Evolutionary conservation across 2,888 invertebrate genomes (phyloP).

Genomic region (Mactromeris polynyma): DNA sequence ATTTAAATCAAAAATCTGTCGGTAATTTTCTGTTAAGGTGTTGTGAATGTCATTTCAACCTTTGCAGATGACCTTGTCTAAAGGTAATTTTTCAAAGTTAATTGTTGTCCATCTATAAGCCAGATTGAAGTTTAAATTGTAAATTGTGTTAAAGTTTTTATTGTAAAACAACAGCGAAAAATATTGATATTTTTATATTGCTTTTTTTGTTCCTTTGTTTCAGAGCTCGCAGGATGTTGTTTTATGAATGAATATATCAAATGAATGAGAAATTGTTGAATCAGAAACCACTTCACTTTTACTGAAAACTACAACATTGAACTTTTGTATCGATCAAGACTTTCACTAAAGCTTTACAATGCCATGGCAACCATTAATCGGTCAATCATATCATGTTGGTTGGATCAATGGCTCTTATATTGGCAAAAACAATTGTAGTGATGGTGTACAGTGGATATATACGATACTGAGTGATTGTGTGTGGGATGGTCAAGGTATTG

Average conservation of each 20-base stretch:
- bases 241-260: not conserved
- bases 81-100: too few relatives aligned
- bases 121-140: too few relatives aligned
- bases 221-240: not conserved
- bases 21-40: too few relatives aligned
- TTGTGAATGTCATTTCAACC: too few relatives aligned
- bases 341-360: conserved; percentile 13
- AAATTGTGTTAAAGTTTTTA: too few relatives aligned
- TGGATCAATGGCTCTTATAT: conserved; percentile 3
- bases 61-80: too few relatives aligned
- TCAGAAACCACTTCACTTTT: not conserved
- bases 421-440: conserved; percentile 70
- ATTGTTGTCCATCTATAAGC: too few relatives aligned
- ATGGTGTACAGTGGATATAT: conserved; percentile 80
- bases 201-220: too few relatives aligned
- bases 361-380: conserved; percentile 61
- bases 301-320: not conserved
- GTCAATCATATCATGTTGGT: not conserved
- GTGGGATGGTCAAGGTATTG: conserved; percentile 69
- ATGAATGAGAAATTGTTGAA: not conserved
- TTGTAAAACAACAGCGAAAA: too few relatives aligned
- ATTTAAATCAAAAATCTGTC: too few relatives aligned
- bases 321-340: not conserved
- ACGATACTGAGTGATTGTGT: conserved; percentile 79
- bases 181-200: too few relatives aligned